phyloP scores from a whole-genome alignment of 2,113 vertebrate species.

The Athene cunicularia region DNA sequence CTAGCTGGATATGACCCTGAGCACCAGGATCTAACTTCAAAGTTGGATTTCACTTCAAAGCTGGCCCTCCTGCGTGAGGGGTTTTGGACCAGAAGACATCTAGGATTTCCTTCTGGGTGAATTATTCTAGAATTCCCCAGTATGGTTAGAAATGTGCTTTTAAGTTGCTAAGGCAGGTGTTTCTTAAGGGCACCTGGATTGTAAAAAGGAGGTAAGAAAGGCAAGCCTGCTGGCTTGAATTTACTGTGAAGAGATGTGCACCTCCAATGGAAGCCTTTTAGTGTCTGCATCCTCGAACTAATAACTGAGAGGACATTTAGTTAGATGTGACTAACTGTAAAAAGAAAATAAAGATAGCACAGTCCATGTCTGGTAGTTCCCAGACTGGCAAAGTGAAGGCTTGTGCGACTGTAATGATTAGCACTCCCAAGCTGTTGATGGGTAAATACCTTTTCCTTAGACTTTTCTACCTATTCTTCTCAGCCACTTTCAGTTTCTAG shows the following conservation, averaged over 20 bases:
- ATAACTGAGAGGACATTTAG: background rate
- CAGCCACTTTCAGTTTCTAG: background rate
- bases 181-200: background rate
- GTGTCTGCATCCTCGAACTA: background rate
- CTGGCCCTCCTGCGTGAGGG: background rate
- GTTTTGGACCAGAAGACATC: background rate
- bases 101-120: background rate
- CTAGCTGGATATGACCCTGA: background rate
- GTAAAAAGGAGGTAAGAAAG: background rate
- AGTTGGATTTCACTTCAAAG: background rate
- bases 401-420: background rate
- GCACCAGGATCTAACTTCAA: background rate
- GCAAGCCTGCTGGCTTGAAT: background rate
- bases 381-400: background rate
- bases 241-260: rapidly evolving
- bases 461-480: background rate
- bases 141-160: background rate
- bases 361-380: background rate
- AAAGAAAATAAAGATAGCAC: background rate
- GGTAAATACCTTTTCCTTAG: background rate
- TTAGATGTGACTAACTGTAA: background rate
- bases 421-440: background rate
- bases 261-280: background rate
- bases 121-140: background rate
- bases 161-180: background rate